Base-by-base conservation (phyloP, 2,797 vertebrate genomes). In the Ibycter americanus region DNA sequence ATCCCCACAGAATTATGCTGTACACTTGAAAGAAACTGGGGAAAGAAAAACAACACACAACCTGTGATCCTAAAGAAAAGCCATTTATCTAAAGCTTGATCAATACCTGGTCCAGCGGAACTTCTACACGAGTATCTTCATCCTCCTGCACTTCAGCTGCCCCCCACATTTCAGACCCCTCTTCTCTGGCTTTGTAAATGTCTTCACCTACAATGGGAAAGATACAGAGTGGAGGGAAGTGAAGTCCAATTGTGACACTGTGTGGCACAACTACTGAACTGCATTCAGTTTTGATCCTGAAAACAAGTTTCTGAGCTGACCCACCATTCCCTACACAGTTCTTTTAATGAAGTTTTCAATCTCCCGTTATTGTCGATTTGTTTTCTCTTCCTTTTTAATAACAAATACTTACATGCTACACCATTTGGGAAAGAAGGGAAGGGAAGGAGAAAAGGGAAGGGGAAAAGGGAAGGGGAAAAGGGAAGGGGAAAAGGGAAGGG, bases 81-180 rank as follows among this genome's bases (percentile, higher is more conserved):
- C 2, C 15, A 40, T 55, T 93, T 74, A 32, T 87, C 91, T 83
- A 89, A 91, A 96, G 21, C 26, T 65, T 8, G 15, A 49, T 73
- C 90, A 90, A 93, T 98, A 97, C 97, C 97, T 98, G 98, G 82
- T 98, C 98, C 26, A 98, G 96, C 4, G 98, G 98, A 96, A 98
- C 92, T 96, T 98, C 98, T 36, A 98, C 97, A 87, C 94, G 96
- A 61, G 98, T 98, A 34, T 98, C 98, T 97, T 98, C 98, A 95
- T 99, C 98, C 98, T 98, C 98, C 85, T 98, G 98, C 63, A 96
- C 95, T 95, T 98, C 98, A 61, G 88, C 93, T 91, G 98, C 98
- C 32, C 98, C 98, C 82, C 96, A 87, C 12, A 88, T 96, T 95
- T 98, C 98, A 90, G 94, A 93, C 34, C 71, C 92, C 36, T 98